Percentiles rank a stretch among this genome's conserved stretches.
Conservation (phyloP, 2,888 invertebrate species). For the Drosophila multiciliata region DNA sequence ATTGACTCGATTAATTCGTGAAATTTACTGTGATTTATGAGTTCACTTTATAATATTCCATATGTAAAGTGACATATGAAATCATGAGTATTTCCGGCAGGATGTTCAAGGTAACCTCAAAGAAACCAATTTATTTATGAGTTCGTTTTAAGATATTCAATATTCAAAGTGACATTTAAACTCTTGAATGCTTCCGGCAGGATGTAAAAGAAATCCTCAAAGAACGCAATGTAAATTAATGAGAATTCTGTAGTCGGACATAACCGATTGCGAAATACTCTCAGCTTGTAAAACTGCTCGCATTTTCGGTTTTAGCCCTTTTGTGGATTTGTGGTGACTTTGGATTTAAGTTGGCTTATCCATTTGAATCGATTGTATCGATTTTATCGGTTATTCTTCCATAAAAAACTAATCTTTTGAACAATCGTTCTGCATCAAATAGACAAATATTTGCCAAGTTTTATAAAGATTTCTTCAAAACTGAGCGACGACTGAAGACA, state of each 20-base stretch:
- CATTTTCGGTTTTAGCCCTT: too few species aligned
- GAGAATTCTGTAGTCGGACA: background rate
- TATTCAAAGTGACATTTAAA: background rate
- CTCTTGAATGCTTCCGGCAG: background rate
- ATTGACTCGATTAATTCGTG: background rate
- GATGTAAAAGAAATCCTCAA: background rate
- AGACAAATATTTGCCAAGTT: background rate
- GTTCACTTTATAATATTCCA: background rate
- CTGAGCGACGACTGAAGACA: background rate
- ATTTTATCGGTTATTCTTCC: background rate
- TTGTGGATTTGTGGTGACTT: too few species aligned
- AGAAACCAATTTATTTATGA: background rate
- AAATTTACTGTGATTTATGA: background rate
- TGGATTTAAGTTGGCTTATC: background rate
- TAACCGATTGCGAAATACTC: background rate
- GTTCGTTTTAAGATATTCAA: background rate
- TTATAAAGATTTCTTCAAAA: background rate
- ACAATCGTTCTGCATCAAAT: background rate
- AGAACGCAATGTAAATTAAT: background rate
- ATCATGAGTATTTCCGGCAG: background rate
- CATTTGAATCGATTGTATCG: background rate
- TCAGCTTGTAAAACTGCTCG: too few species aligned
- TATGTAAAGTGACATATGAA: background rate
- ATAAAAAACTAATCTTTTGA: background rate
- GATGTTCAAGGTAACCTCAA: background rate